A percentile compares a stretch with the other conserved stretches of the same genome.
phyloP scores from a whole-genome alignment of 1,140 invertebrate species.

The Lanistes nyassanus region DNA sequence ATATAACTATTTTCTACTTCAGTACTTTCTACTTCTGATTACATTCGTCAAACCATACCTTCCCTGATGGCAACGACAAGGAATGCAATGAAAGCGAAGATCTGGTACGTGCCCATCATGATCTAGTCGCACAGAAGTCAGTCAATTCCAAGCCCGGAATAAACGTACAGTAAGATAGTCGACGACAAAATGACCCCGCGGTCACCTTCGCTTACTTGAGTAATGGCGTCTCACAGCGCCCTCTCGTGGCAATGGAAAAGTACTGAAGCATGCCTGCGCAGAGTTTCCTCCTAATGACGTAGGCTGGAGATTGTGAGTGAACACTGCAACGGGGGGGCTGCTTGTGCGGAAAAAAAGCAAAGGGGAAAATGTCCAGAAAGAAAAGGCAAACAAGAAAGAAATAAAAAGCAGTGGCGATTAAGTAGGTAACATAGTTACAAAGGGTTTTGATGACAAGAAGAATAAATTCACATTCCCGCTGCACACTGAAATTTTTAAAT shows the following conservation, averaged over 20 bases:
- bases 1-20: background rate
- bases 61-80: background rate
- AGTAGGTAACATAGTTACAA: too few relatives aligned
- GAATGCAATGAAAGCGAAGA: background rate
- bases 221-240: conserved; percentile 4
- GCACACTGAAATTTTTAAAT: too few relatives aligned
- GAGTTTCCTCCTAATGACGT: background rate
- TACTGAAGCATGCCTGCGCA: background rate
- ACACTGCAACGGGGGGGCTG: too few relatives aligned
- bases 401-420: too few relatives aligned
- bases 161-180: background rate
- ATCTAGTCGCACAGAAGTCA: background rate
- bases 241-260: background rate
- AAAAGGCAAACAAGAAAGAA: too few relatives aligned
- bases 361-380: too few relatives aligned
- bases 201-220: conserved; percentile 6
- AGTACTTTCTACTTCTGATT: background rate
- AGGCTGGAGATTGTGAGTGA: too few relatives aligned
- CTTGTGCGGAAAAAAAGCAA: too few relatives aligned
- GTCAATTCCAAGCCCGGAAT: too few relatives aligned
- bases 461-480: too few relatives aligned
- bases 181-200: background rate
- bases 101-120: conserved; percentile 10
- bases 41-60: background rate
- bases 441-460: too few relatives aligned